A percentile compares a stretch with the other conserved stretches of the same genome.
phyloP scores from a whole-genome alignment of 2,113 vertebrate species.

The Ahaetulla prasina region DNA sequence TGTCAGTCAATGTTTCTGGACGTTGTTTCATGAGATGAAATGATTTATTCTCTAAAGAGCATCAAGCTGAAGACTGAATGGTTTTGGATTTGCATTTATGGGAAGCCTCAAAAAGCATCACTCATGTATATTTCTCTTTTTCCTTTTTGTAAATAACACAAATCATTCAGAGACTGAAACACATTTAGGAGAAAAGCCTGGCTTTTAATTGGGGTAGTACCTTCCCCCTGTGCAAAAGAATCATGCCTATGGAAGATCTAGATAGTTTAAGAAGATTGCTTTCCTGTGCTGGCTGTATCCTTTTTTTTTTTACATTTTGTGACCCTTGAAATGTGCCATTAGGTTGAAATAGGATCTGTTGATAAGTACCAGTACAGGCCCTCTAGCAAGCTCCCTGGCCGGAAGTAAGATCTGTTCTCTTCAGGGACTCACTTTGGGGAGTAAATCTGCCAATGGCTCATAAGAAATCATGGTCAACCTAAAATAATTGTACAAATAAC shows the following conservation, averaged over 20 bases:
- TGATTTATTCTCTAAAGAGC: neutral
- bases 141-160: neutral
- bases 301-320: neutral
- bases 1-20: conserved; percentile 34
- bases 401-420: neutral
- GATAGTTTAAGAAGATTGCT: neutral
- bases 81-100: conserved; percentile 34
- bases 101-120: conserved; percentile 5
- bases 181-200: neutral
- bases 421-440: conserved; percentile 26
- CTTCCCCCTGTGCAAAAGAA: neutral
- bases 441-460: conserved; percentile 32
- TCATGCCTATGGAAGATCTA: neutral
- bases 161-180: neutral
- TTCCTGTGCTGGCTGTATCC: neutral
- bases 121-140: conserved; percentile 2
- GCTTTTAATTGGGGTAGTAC: neutral
- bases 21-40: conserved; percentile 22
- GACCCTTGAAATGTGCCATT: neutral
- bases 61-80: neutral
- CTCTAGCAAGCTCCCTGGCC: neutral
- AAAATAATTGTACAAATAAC: conserved; percentile 51
- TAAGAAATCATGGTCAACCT: conserved; percentile 45
- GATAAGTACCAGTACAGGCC: neutral
- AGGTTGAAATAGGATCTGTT: conserved; percentile 1